phyloP scores from a whole-genome alignment of 2,888 invertebrate genomes.

The Parthenolecanium corni region DNA sequence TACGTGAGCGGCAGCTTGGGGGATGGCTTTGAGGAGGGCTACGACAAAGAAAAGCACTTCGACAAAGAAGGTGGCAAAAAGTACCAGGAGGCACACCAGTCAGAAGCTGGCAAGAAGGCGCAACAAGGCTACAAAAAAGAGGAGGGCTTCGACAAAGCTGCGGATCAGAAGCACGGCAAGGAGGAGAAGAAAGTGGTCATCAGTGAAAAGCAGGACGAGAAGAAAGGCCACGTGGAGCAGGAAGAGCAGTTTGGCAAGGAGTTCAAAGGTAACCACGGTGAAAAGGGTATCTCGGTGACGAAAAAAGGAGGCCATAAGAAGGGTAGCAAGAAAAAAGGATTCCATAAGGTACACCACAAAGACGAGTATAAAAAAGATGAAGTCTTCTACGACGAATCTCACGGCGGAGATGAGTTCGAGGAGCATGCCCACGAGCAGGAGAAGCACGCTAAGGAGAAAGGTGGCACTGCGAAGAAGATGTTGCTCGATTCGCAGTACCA shows the following conservation, averaged over 20 bases:
- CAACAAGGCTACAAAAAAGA: constrained; percentile 46
- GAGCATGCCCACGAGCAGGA: constrained; percentile 49
- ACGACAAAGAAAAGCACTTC: constrained; percentile 33
- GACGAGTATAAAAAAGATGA: constrained; percentile 68
- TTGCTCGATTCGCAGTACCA: constrained; percentile 45
- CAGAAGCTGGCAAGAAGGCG: constrained; percentile 47
- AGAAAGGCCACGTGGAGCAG: constrained; percentile 46
- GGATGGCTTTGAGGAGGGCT: constrained; percentile 31
- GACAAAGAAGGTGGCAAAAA: constrained; percentile 42
- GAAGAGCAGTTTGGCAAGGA: constrained; percentile 48
- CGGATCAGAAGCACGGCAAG: constrained; percentile 46
- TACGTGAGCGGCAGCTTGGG: constrained; percentile 7
- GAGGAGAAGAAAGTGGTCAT: constrained; percentile 46
- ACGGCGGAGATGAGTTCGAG: constrained; percentile 53
- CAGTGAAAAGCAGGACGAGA: constrained; percentile 45
- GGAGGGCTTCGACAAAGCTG: constrained; percentile 46
- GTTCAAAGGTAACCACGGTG: constrained; percentile 43
- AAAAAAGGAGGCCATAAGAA: constrained; percentile 52
- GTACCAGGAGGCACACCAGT: constrained; percentile 43
- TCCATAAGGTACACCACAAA: constrained; percentile 60
- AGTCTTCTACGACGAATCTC: constrained; percentile 60
- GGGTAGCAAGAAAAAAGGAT: constrained; percentile 57
- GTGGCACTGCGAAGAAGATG: constrained; percentile 47
- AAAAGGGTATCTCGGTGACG: constrained; percentile 48
- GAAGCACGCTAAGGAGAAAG: constrained; percentile 46